Evolutionary conservation across 2,797 vertebrate genomes (phyloP).

Genomic region (Salarias fasciatus): DNA sequence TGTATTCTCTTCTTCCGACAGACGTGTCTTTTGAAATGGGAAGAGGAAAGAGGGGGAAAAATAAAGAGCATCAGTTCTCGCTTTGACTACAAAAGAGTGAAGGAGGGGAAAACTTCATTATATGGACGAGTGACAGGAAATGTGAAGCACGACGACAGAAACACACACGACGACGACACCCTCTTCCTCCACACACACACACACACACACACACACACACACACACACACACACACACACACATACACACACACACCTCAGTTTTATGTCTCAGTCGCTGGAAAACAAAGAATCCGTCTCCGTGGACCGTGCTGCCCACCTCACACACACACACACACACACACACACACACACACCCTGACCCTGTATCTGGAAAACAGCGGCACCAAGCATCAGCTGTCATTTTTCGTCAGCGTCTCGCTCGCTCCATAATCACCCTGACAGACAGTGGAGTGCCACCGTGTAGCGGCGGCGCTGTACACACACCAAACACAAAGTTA

Average conservation of each 20-base stretch:
- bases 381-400: conserved; percentile 51
- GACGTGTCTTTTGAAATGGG: conserved; percentile 71
- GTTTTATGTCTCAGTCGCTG: conserved; percentile 58
- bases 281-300: conserved; percentile 59
- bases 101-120: conserved; percentile 76
- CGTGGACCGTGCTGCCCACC: no score
- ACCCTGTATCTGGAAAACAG: conserved; percentile 40
- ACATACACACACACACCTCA: conserved; percentile 27
- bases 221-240: background rate
- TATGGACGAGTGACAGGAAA: conserved; percentile 66
- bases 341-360: conserved; percentile 25
- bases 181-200: conserved; percentile 22
- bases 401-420: conserved; percentile 47
- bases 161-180: conserved; percentile 45
- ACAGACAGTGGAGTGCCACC: conserved; percentile 3
- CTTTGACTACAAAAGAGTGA: conserved; percentile 75
- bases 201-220: conserved; percentile 9
- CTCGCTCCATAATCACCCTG: conserved; percentile 27
- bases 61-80: conserved; percentile 70
- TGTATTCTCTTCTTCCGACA: conserved; percentile 74
- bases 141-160: conserved; percentile 49
- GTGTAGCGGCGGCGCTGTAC: conserved; percentile 9
- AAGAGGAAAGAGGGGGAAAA: conserved; percentile 57
- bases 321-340: no score
- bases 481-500: conserved; percentile 6